Conservation (phyloP, 1,140 invertebrate genomes). For the Vollenhovia emeryi region DNA sequence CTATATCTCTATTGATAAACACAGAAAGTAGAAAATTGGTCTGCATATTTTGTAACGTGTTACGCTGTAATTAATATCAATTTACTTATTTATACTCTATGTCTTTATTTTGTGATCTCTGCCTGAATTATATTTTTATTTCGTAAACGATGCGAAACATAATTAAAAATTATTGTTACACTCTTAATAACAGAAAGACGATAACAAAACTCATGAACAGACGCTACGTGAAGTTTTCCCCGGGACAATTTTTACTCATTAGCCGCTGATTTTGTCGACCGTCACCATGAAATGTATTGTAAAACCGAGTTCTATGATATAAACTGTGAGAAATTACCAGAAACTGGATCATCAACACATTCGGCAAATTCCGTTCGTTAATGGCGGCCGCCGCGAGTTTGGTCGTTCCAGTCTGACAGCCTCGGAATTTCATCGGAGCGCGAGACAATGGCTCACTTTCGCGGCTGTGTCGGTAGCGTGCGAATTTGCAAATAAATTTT, state of each 20-base stretch:
- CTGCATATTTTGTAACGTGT: background rate
- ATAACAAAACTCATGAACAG: background rate
- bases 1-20: background rate
- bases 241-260: background rate
- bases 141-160: background rate
- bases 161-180: background rate
- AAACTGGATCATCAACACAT: background rate
- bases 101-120: background rate
- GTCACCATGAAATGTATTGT: background rate
- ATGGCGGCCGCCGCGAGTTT: background rate
- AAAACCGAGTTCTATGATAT: background rate
- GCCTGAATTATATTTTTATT: background rate
- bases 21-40: background rate
- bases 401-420: background rate
- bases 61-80: background rate
- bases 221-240: background rate
- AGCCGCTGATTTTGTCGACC: background rate
- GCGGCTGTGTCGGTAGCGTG: background rate
- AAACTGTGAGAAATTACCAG: background rate
- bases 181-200: background rate
- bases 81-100: no score
- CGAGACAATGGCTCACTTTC: constrained; percentile 27
- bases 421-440: background rate
- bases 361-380: background rate
- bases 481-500: constrained; percentile 71